These are phyloP conservation scores for Takifugu rubripes DNA, from an alignment of 2,797 vertebrate species.

Conservation along the genomic window DNA sequence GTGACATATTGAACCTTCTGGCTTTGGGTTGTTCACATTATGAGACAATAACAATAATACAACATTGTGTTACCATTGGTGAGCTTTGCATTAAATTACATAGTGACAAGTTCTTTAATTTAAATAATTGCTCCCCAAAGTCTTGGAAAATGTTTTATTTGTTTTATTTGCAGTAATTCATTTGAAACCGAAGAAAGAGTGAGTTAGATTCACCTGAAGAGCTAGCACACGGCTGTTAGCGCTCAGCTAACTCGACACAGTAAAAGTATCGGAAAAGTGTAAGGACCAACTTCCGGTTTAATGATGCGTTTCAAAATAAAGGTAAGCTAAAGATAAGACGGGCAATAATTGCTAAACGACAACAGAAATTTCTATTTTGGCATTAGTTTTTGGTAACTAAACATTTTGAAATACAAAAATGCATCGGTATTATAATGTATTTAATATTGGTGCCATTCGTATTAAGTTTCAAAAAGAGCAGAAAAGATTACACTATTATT, in stretches of 20 bases:
- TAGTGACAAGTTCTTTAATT: neutral
- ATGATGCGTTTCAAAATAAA: conserved; percentile 46
- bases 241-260: conserved; percentile 33
- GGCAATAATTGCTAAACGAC: neutral
- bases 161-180: neutral
- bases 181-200: neutral
- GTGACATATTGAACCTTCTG: too few relatives aligned
- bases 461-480: too few relatives aligned
- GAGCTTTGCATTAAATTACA: conserved; percentile 7
- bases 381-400: neutral
- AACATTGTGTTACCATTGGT: conserved; percentile 2
- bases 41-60: neutral
- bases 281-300: conserved; percentile 13
- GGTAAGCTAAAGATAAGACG: neutral
- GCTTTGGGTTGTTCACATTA: too few relatives aligned
- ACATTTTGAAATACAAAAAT: neutral
- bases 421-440: too few relatives aligned
- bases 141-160: neutral
- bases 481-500: neutral
- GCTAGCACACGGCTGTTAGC: conserved; percentile 35
- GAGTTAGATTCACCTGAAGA: conserved; percentile 25
- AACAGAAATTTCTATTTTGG: neutral
- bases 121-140: neutral
- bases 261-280: conserved; percentile 4
- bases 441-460: too few relatives aligned